Conservation (phyloP, 1,140 invertebrate species). For the Scaptomyza pallida region DNA sequence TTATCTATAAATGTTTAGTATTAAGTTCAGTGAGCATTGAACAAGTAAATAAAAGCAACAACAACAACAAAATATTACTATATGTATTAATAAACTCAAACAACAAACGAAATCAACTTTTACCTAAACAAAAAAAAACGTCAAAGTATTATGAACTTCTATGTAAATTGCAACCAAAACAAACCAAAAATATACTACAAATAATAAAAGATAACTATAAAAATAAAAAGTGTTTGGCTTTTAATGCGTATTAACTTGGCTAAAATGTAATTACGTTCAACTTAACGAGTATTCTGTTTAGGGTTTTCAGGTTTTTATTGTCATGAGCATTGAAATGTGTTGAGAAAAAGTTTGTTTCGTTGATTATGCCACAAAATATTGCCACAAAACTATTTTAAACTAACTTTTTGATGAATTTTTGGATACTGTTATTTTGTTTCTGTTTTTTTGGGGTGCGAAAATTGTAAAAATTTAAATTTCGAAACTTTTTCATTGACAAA, state of each 20-base stretch:
- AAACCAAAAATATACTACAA: constrained; percentile 41
- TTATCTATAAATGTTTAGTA: constrained; percentile 81
- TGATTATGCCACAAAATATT: no score
- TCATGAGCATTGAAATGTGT: no score
- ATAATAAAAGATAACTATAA: constrained; percentile 30
- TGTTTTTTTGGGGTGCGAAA: no score
- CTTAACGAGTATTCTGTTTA: neutral
- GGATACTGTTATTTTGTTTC: no score
- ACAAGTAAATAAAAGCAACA: constrained; percentile 16
- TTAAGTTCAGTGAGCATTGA: constrained; percentile 44
- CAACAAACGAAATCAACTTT: constrained; percentile 51
- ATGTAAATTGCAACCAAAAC: constrained; percentile 51
- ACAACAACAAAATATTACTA: constrained; percentile 21
- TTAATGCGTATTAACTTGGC: neutral
- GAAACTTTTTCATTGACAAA: no score
- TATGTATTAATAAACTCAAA: constrained; percentile 51
- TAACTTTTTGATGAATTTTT: no score
- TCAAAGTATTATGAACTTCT: constrained; percentile 58
- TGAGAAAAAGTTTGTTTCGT: no score
- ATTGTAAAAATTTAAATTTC: no score
- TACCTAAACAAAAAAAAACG: constrained; percentile 34
- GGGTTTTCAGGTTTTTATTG: neutral
- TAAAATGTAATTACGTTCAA: neutral
- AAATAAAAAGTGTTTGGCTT: neutral
- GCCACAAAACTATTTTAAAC: no score